phyloP scores from a whole-genome alignment of 2,113 vertebrate species.

The Nicator chloris region DNA sequence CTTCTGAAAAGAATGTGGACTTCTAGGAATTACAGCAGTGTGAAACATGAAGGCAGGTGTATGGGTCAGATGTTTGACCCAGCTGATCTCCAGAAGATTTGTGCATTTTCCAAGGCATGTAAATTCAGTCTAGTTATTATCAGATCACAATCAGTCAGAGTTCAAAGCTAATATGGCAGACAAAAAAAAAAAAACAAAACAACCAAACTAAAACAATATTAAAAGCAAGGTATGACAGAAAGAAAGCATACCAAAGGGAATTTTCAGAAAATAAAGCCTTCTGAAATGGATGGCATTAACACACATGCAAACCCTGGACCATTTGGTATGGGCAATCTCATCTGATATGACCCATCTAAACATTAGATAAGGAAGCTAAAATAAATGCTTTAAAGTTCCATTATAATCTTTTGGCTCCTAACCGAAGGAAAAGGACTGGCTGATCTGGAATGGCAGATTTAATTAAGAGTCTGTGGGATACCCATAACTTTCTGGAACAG shows the following conservation, averaged over 20 bases:
- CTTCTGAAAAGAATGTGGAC: neutral
- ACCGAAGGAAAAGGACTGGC: neutral
- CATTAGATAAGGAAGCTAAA: neutral
- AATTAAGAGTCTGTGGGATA: neutral
- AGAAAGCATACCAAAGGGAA: neutral
- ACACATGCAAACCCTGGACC: rapidly evolving
- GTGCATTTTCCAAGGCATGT: neutral
- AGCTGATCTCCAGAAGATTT: neutral
- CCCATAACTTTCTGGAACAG: neutral
- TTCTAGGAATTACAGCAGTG: neutral
- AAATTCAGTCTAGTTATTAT: neutral
- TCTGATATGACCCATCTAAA: neutral
- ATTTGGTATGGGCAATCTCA: neutral
- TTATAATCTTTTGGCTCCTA: neutral
- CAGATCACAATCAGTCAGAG: neutral
- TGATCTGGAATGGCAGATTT: neutral
- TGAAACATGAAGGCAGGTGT: neutral
- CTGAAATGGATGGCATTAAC: neutral
- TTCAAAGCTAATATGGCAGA: neutral
- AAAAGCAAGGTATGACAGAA: neutral
- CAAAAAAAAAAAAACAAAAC: neutral
- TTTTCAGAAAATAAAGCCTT: neutral
- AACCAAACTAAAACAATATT: neutral
- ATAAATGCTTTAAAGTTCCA: neutral
- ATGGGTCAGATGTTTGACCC: neutral